Base-by-base conservation (phyloP, 2,113 vertebrate species). In the Rhinolophus sinicus region DNA sequence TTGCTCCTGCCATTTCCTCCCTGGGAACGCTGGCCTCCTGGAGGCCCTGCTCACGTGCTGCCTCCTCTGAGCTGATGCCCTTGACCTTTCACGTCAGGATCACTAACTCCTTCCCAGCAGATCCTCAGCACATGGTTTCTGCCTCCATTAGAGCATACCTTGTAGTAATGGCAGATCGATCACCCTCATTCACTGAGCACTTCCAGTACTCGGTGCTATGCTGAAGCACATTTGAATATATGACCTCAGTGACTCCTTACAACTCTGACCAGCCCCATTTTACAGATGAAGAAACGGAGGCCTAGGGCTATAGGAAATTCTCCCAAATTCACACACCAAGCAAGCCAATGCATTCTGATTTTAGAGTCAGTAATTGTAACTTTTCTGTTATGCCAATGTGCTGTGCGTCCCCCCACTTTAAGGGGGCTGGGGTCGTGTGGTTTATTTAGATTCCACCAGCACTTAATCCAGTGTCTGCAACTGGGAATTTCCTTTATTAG, bases 101-200 rank as follows among this genome's bases (percentile, higher is more conserved):
- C 19, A 24, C 8, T 60, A 26, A 64, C 54, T 93, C 64, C 64
- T 69, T 35, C 52, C 24, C 76, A 35, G n/a, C 44, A 73, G 44
- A 28, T 44, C 30, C 33, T 70, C 38, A 30, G 54, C 33, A 15
- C 0, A 1, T 4, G 44, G 12, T 56, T 62, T 80, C 54, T 14
- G 40, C 88, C 40, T 54, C 8, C 40, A 3, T 67, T 5, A 62
- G 21, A 8, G n/a, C 73, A 44, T 4, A 5, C 5, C 3, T 3
- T 0, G 8, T 30, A 9, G n/a, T 9, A 11, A 64, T 30, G 14
- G 0, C 1, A 21, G 38, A 24, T 26, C 40, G 3, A 2, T 10
- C 21, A 19, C 40, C 19, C 33, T 16, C 33, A 1, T 22, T 40
- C 70, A 7, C 18, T 8, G 33, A 40, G 72, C 75, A 13, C 58